Percentiles rank a stretch among this genome's conserved stretches.
phyloP scores from a whole-genome alignment of 1,140 invertebrate genomes.

The Nixonia krombeini region DNA sequence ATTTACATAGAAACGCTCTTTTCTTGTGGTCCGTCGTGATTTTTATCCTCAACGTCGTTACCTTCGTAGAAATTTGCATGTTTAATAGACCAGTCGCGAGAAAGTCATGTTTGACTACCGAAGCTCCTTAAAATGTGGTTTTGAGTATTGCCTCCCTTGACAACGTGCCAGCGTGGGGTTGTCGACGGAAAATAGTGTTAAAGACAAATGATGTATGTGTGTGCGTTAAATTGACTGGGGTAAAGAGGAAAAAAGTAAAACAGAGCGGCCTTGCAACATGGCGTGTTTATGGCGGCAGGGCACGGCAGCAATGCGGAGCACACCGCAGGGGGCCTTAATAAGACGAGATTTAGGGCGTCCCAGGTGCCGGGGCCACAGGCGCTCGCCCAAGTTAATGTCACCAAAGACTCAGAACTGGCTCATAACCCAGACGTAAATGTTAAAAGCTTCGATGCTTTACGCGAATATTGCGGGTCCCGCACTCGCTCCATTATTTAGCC shows the following conservation, averaged over 20 bases:
- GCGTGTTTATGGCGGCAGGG: conserved; percentile 32
- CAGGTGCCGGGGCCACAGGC: conserved; percentile 43
- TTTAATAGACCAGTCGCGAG: no score
- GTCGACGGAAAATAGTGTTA: conserved; percentile 32
- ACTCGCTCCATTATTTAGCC: conserved; percentile 12
- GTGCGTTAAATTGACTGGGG: conserved; percentile 31
- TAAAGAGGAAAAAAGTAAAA: conserved; percentile 43
- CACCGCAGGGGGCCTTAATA: conserved; percentile 43
- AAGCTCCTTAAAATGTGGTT: no score
- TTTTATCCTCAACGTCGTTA: no score
- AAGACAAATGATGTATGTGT: conserved; percentile 37
- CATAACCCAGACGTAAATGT: conserved; percentile 45
- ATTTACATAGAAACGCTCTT: no score
- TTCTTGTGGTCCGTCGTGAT: no score
- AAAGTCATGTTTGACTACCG: no score
- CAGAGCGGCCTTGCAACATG: conserved; percentile 32
- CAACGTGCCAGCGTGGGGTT: no score
- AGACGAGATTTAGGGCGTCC: conserved; percentile 50
- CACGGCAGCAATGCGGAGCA: conserved; percentile 5
- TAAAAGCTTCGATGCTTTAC: conserved; percentile 48
- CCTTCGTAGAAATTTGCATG: no score
- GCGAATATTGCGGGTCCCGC: conserved; percentile 15
- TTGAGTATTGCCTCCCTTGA: no score
- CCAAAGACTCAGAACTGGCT: conserved; percentile 31
- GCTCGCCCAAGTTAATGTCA: conserved; percentile 46